Evolutionary conservation across 2,888 invertebrate species (phyloP).

Genomic region (Drosophila neotestacea): DNA sequence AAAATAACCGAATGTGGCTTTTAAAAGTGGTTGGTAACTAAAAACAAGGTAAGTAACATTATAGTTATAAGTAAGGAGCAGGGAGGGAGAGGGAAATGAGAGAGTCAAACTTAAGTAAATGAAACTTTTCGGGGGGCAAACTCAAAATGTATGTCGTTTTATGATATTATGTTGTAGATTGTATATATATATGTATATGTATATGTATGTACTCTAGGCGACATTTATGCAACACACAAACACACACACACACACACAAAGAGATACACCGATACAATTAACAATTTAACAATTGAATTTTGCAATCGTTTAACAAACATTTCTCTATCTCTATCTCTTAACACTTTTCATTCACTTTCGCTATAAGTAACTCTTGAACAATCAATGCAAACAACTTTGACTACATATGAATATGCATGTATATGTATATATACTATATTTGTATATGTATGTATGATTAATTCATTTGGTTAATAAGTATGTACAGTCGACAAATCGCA

Average conservation of each 20-base stretch:
- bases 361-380: slow-evolving; percentile 37
- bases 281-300: slow-evolving; percentile 16
- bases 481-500: slow-evolving; percentile 7
- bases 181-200: slow-evolving; percentile 18
- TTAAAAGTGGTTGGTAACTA: slow-evolving; percentile 19
- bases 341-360: too few relatives aligned
- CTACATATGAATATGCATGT: slow-evolving; percentile 19
- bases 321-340: not conserved
- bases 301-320: slow-evolving; percentile 8
- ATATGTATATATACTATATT: not conserved
- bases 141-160: slow-evolving; percentile 1
- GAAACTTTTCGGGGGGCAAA: slow-evolving; percentile 2
- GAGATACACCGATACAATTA: slow-evolving; percentile 2
- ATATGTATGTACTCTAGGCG: slow-evolving; percentile 28
- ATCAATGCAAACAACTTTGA: slow-evolving; percentile 36
- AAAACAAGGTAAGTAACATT: slow-evolving; percentile 33
- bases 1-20: slow-evolving; percentile 29
- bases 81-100: not conserved
- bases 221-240: slow-evolving; percentile 7
- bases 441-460: slow-evolving; percentile 17
- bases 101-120: slow-evolving; percentile 4
- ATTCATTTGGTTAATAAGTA: slow-evolving; percentile 25
- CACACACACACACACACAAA: slow-evolving; percentile 8
- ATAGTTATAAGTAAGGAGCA: not conserved
- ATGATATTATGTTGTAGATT: slow-evolving; percentile 1